Conservation (phyloP, 2,797 vertebrate genomes). For the Sebastes itinus region DNA sequence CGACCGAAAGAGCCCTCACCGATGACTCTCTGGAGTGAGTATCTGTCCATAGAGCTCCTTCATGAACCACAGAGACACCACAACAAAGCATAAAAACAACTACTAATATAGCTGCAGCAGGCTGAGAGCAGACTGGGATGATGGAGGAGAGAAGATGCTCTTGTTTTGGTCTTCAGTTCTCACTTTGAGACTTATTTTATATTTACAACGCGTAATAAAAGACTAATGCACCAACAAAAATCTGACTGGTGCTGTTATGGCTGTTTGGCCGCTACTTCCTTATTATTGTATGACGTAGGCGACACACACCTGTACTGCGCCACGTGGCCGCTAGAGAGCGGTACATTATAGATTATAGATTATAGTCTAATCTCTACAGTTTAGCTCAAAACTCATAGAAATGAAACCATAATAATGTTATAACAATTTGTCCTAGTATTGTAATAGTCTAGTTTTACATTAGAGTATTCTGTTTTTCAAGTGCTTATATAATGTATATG, state of each 20-base stretch:
- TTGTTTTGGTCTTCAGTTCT: not conserved
- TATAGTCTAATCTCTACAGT: not conserved
- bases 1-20: constrained; percentile 92
- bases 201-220: not conserved
- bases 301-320: not conserved
- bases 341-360: constrained; percentile 30
- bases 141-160: accelerated
- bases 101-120: accelerated
- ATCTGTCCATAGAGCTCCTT: constrained; percentile 84
- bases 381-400: accelerated
- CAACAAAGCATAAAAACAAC: not conserved
- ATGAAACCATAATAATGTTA: not conserved
- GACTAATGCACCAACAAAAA: accelerated
- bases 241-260: not conserved
- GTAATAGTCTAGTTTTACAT: not conserved
- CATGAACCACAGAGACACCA: not conserved
- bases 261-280: constrained; percentile 58
- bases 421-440: not conserved
- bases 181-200: not conserved
- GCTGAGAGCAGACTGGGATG: not conserved
- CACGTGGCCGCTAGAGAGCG: constrained; percentile 56
- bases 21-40: constrained; percentile 81
- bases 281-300: constrained; percentile 71
- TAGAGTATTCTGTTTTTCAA: not conserved
- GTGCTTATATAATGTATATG: not conserved